A percentile compares a stretch with the other conserved stretches of the same genome.
These are phyloP conservation scores for Scaptomyza parva DNA, from an alignment of 2,888 invertebrate species.

Conservation along the genomic window DNA sequence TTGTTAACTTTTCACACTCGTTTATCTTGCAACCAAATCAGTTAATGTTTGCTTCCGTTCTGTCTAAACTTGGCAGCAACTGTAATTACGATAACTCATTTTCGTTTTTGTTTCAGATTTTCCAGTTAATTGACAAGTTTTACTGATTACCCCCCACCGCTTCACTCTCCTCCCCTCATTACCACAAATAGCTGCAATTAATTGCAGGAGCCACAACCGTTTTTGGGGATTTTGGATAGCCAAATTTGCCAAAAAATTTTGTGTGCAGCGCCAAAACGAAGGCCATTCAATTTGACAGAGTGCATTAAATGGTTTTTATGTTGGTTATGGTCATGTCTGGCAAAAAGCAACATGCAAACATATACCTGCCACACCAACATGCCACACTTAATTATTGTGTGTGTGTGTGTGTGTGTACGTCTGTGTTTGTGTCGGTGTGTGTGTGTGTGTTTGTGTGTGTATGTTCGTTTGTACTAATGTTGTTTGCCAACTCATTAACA, in stretches of 20 bases:
- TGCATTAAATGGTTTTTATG: constrained; percentile 52
- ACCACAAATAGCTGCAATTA: constrained; percentile 55
- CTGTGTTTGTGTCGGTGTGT: constrained; percentile 6
- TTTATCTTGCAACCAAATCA: constrained; percentile 5
- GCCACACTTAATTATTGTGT: constrained; percentile 20
- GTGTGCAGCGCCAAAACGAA: constrained; percentile 58
- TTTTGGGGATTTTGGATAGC: constrained; percentile 64
- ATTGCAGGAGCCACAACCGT: constrained; percentile 58
- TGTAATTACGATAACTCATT: constrained; percentile 30
- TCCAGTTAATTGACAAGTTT: constrained; percentile 47
- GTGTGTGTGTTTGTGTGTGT: constrained; percentile 1
- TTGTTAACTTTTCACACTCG: constrained; percentile 1
- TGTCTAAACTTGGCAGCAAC: constrained; percentile 40
- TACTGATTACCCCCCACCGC: constrained; percentile 11
- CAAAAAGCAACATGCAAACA: no score
- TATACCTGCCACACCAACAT: constrained; percentile 31
- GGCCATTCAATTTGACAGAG: constrained; percentile 66
- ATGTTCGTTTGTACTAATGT: constrained; percentile 51
- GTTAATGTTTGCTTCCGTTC: constrained; percentile 45
- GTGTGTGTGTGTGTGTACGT: constrained; percentile 8
- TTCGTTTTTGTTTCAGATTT: constrained; percentile 34
- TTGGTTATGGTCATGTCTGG: constrained; percentile 36
- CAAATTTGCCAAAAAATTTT: constrained; percentile 75
- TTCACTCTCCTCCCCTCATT: neutral
- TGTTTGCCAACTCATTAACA: constrained; percentile 80